Base-by-base conservation (phyloP, 2,888 invertebrate species). In the Tenthredo notha region DNA sequence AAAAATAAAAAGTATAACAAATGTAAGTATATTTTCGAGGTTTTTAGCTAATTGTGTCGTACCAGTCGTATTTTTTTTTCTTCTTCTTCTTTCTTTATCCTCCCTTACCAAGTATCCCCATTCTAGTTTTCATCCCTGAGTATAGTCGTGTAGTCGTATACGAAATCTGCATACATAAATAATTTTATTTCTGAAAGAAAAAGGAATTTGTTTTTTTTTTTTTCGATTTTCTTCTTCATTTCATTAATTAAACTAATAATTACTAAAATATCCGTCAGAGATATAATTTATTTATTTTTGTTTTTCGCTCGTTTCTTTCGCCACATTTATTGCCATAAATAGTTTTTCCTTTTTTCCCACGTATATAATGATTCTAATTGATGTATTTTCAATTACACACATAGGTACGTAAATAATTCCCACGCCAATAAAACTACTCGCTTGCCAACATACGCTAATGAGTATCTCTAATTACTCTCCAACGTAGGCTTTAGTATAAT, bases 31-130 rank as follows among this genome's bases (percentile, higher is more conserved):
- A 65, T 83, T 80, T 80, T 80, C 61, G 58, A 61, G 80, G 58
- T 80, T 80, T 80, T 80, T 61, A 80, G 80, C 80, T 80, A 80
- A 80, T 80, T 80, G 80, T 80, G 61, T 80, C 61, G 10, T 25
- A 21, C 33, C 29, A 25, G 25, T 40, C 40, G 58, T 77, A 61
- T 21, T 80, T 21, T 37, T 37, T 7, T 37, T 21, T 80, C 12
- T 33, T 37, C 7, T 37, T 61, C 4, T 37, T 21, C 61, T 15
- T 33, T 37, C 7, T 37, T 61, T 1, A 37, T 61, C 50, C 29
- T n/a, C 18, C 29, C 29, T 47, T 9, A 0, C 29, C 67, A 18
- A 67, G 67, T 33, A 12, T 61, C 21, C 18, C 33, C 7, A 29
- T 67, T 33, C 18, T 6, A 12, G 18, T 67, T 12, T 33, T 18